Evolutionary conservation across 2,113 vertebrate species (phyloP).

Genomic region (Puffinus mauretanicus): DNA sequence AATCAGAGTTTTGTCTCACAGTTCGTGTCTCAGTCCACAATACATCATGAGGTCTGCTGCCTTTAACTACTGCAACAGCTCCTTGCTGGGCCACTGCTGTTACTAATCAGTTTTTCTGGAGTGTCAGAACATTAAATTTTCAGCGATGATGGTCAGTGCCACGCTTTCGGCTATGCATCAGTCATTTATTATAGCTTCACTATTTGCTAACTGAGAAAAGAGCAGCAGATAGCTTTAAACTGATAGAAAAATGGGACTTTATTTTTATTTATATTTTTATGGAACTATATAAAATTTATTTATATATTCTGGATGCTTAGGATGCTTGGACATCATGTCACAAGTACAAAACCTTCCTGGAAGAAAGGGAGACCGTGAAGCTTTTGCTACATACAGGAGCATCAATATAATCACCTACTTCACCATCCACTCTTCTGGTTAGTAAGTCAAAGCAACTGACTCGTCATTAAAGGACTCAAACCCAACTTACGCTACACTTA

Average conservation of each 20-base stretch:
- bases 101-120: neutral
- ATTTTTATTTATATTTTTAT: neutral
- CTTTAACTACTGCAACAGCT: neutral
- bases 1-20: neutral
- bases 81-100: neutral
- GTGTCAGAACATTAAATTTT: neutral
- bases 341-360: neutral
- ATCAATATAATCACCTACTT: neutral
- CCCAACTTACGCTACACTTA: neutral
- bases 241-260: neutral
- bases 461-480: neutral
- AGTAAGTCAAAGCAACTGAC: neutral
- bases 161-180: neutral
- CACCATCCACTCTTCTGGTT: neutral
- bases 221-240: neutral
- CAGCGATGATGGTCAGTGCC: neutral
- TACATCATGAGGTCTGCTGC: neutral
- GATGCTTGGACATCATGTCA: neutral
- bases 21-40: accelerated
- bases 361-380: neutral
- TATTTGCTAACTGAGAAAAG: neutral
- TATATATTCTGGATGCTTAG: neutral
- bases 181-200: neutral
- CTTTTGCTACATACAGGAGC: neutral
- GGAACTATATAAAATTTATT: neutral